A percentile compares a stretch with the other conserved stretches of the same genome.
These are phyloP conservation scores for Rhogogaster chlorosoma DNA, from an alignment of 2,888 invertebrate species.

Conservation along the genomic window DNA sequence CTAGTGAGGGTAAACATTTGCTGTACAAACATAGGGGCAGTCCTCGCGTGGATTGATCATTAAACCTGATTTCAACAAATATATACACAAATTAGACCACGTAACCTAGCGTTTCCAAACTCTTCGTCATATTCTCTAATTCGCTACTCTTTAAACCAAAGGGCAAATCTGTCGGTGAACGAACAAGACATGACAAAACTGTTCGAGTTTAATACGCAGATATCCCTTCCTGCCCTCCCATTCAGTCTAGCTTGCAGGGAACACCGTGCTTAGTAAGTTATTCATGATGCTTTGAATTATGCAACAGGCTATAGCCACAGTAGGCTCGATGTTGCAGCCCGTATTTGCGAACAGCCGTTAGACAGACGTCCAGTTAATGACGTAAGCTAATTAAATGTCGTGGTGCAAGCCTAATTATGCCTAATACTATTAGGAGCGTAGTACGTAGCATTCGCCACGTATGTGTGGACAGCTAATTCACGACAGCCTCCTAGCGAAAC, in stretches of 20 bases:
- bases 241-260: neutral
- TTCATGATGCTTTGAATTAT: slow-evolving; percentile 49
- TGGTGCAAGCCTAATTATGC: neutral
- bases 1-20: slow-evolving; percentile 11
- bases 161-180: neutral
- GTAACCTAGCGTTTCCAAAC: neutral
- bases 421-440: slow-evolving; percentile 5
- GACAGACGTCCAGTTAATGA: slow-evolving; percentile 26
- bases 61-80: neutral
- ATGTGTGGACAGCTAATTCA: neutral
- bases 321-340: neutral
- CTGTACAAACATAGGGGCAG: slow-evolving; percentile 10
- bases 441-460: neutral
- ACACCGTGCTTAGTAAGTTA: slow-evolving; percentile 24
- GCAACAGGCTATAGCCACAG: slow-evolving; percentile 23
- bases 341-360: neutral
- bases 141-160: neutral
- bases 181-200: neutral
- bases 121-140: neutral
- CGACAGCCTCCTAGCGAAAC: neutral
- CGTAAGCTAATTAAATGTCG: slow-evolving; percentile 36
- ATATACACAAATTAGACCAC: neutral
- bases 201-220: neutral
- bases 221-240: neutral
- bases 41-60: slow-evolving; percentile 3